A percentile compares a stretch with the other conserved stretches of the same genome.
Evolutionary conservation across 1,140 invertebrate genomes (phyloP).

Genomic region (Brachionus manjavacas): DNA sequence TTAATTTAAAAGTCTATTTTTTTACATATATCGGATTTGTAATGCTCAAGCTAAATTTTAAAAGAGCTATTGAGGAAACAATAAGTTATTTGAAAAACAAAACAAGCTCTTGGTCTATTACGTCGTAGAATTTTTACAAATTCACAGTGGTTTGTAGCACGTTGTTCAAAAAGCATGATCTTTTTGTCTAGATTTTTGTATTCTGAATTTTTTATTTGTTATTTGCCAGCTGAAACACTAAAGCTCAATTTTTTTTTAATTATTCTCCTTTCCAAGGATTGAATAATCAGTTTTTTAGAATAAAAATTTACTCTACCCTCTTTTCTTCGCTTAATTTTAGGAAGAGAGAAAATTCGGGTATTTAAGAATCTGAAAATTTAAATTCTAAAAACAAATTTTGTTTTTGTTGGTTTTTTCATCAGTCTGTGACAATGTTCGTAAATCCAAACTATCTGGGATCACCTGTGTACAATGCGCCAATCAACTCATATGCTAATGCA

Average conservation of each 20-base stretch:
- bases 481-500: not conserved
- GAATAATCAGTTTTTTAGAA: not conserved
- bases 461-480: not conserved
- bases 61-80: too few relatives aligned
- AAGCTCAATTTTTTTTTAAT: not conserved
- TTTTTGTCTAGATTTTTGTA: too few relatives aligned
- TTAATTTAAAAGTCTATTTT: too few relatives aligned
- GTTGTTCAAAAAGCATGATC: too few relatives aligned
- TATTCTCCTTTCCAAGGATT: not conserved
- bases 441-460: not conserved
- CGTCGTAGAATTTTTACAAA: too few relatives aligned
- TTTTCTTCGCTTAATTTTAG: not conserved
- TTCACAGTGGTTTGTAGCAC: too few relatives aligned
- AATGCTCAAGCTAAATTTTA: too few relatives aligned
- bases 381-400: not conserved
- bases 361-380: not conserved
- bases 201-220: not conserved
- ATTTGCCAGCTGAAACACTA: not conserved
- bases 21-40: too few relatives aligned
- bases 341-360: not conserved
- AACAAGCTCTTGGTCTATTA: too few relatives aligned
- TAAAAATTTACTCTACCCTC: not conserved
- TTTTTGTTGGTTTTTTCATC: not conserved
- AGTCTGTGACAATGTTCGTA: not conserved
- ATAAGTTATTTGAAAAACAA: too few relatives aligned